Evolutionary conservation across 2,888 invertebrate genomes (phyloP).

Genomic region (Brassicogethes aeneus): DNA sequence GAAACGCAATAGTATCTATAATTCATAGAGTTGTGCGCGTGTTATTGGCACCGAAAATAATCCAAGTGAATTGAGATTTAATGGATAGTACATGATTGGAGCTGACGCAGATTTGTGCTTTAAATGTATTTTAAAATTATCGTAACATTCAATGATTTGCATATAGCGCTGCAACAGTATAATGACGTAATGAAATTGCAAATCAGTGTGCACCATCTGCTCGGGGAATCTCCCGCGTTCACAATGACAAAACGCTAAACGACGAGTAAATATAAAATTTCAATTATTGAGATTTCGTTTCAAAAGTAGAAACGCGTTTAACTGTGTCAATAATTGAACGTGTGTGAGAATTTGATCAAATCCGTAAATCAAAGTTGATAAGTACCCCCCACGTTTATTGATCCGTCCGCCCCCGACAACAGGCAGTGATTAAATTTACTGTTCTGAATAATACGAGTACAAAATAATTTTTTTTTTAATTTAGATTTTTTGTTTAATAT

Average conservation of each 20-base stretch:
- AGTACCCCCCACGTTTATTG: slow-evolving; percentile 10
- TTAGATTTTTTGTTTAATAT: no score
- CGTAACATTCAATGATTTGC: slow-evolving; percentile 12
- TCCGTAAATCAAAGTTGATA: slow-evolving; percentile 8
- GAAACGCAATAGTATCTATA: not conserved
- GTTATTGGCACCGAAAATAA: not conserved
- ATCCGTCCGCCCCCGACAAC: no score
- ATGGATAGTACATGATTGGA: not conserved
- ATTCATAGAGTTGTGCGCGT: not conserved
- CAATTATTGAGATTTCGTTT: slow-evolving; percentile 20
- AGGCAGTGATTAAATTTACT: no score
- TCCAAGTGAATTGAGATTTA: not conserved
- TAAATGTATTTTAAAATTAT: slow-evolving; percentile 5
- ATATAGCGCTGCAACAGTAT: slow-evolving; percentile 18
- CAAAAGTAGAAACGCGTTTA: slow-evolving; percentile 19
- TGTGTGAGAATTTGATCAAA: slow-evolving; percentile 10
- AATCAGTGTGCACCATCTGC: slow-evolving; percentile 23
- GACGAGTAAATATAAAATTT: slow-evolving; percentile 23
- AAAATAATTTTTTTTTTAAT: no score
- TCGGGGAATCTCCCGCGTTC: slow-evolving; percentile 9
- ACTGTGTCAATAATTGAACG: slow-evolving; percentile 18
- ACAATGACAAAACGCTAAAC: slow-evolving; percentile 13
- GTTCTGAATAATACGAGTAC: no score
- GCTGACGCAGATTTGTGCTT: not conserved
- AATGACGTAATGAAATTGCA: slow-evolving; percentile 25